A percentile compares a stretch with the other conserved stretches of the same genome.
Evolutionary conservation across 2,888 invertebrate species (phyloP).

Genomic region (Hypsopygia costalis): DNA sequence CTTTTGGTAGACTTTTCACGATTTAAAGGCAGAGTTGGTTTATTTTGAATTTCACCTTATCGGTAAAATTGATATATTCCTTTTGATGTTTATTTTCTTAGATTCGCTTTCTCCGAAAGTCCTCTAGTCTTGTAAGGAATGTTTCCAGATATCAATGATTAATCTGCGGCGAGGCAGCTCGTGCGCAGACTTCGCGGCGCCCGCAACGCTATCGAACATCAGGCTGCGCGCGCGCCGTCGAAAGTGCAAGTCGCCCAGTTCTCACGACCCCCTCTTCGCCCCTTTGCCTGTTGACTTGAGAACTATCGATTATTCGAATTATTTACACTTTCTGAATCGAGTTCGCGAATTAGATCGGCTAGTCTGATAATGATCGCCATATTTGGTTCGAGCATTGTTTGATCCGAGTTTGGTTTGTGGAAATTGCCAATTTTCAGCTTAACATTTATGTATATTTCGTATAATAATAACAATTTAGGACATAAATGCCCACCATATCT

Average conservation of each 20-base stretch:
- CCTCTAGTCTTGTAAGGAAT: conserved; percentile 25
- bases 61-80: background rate
- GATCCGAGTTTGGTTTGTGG: conserved; percentile 9
- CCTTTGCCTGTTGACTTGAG: conserved; percentile 32
- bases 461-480: background rate
- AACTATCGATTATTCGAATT: conserved; percentile 58
- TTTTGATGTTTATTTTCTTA: conserved; percentile 1
- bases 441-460: conserved; percentile 3
- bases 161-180: conserved; percentile 45
- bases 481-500: no score
- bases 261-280: conserved; percentile 56
- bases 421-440: conserved; percentile 11
- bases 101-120: conserved; percentile 30
- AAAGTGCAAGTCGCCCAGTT: conserved; percentile 77
- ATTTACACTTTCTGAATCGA: conserved; percentile 59
- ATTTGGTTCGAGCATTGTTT: conserved; percentile 30
- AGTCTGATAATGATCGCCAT: conserved; percentile 32
- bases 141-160: conserved; percentile 37
- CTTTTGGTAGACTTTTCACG: background rate
- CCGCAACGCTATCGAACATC: conserved; percentile 47
- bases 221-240: conserved; percentile 51
- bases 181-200: conserved; percentile 66
- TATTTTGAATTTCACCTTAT: no score
- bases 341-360: conserved; percentile 39
- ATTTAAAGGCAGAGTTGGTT: no score